Evolutionary conservation across 64 coral and sea anemone species (phyloP).

Genomic region (Dendrophyllia cribrosa): DNA sequence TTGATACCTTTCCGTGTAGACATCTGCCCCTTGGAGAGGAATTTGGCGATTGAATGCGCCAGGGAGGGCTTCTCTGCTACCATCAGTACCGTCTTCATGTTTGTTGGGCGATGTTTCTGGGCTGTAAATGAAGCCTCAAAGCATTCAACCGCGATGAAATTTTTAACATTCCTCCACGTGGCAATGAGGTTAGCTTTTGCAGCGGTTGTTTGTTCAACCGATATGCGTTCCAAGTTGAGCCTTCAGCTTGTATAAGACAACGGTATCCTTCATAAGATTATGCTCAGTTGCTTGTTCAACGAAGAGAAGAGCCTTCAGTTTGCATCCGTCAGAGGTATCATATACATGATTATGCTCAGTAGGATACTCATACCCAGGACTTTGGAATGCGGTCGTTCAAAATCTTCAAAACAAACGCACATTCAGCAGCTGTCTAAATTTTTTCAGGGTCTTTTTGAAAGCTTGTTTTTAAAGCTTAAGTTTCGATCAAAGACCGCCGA

Average conservation of each 20-base stretch:
- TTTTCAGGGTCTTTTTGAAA: not conserved
- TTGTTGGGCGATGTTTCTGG: conserved; percentile 16
- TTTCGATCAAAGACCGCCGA: too few species aligned
- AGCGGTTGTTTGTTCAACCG: conserved; percentile 41
- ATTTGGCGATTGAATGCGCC: conserved; percentile 92
- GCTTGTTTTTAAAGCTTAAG: too few species aligned
- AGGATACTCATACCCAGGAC: not conserved
- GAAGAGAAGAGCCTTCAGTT: not conserved
- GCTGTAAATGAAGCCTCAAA: conserved; percentile 27
- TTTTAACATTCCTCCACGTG: conserved; percentile 86
- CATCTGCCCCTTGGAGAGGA: conserved; percentile 87
- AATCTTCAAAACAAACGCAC: not conserved
- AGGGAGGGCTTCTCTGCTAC: conserved; percentile 99
- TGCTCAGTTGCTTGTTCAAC: not conserved
- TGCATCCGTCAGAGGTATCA: not conserved
- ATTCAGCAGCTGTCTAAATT: not conserved
- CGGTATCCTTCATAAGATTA: not conserved
- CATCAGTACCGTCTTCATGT: conserved; percentile 99
- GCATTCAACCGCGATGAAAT: conserved; percentile 1
- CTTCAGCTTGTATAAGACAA: not conserved
- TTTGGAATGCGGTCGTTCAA: not conserved
- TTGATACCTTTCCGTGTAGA: conserved; percentile 85
- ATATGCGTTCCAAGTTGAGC: conserved; percentile 54
- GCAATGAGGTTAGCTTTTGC: conserved; percentile 16
- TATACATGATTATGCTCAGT: not conserved